phyloP scores from a whole-genome alignment of 2,797 vertebrate species.

The Lerista edwardsae region DNA sequence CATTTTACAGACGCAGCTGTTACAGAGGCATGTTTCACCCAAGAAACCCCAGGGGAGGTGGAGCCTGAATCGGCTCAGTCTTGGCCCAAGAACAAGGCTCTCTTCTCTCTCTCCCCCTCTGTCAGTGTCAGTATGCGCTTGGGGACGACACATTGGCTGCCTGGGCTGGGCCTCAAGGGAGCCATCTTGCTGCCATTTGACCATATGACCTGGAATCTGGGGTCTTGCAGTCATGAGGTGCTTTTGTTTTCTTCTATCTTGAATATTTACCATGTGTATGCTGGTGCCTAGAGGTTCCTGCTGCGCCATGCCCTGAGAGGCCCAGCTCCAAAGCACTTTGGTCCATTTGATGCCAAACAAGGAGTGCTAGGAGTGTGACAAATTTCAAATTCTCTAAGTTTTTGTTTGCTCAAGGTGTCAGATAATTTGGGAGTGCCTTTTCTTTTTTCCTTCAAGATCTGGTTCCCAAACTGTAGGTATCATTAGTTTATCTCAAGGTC shows the following conservation, averaged over 20 bases:
- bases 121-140: conserved; percentile 70
- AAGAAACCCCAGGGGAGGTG: conserved; percentile 78
- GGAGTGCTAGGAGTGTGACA: not conserved
- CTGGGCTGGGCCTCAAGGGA: conserved; percentile 23
- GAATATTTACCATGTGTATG: conserved; percentile 1
- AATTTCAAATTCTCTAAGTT: not conserved
- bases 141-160: conserved; percentile 53
- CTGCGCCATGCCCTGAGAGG: not conserved
- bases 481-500: not conserved
- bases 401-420: not conserved
- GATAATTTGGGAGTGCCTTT: not conserved
- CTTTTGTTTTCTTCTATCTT: conserved; percentile 18
- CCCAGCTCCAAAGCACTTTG: not conserved
- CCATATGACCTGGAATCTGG: not conserved
- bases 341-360: not conserved
- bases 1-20: conserved; percentile 79
- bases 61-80: conserved; percentile 78
- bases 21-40: conserved; percentile 81
- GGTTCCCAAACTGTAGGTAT: not conserved
- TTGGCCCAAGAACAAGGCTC: conserved; percentile 83
- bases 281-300: not conserved
- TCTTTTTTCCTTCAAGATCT: not conserved
- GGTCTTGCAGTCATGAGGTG: conserved; percentile 12
- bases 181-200: conserved; percentile 12
- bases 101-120: conserved; percentile 77